Evolutionary conservation across 64 coral and sea anemone genomes (phyloP), one percentile per base, ranked within the genome.

Genomic region (Montipora capricornis): DNA sequence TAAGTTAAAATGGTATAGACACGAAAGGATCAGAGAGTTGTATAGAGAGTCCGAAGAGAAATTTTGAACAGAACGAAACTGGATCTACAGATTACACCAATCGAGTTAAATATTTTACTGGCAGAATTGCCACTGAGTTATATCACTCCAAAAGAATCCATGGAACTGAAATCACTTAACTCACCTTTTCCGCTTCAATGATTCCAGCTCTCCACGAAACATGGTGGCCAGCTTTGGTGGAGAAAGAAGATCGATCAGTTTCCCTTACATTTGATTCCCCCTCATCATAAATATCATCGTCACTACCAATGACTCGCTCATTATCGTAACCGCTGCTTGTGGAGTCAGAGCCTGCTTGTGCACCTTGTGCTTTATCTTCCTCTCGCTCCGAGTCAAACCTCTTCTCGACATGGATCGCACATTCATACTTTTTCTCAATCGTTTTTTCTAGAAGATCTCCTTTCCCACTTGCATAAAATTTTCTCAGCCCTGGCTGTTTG

Each of bases 401-500:
- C 26, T n/a, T 73, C 82, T 86, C 2, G 16, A 86, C 62, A 49
- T 45, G 55, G 14, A 93, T 87, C 13, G 14, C 49, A 24, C 91
- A 93, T 5, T 45, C 69, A 73, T 87, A 73, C 48, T 93, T 73
- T 47, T 79, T 53, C 45, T 93, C 91, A 1, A 93, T 73, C 3
- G 91, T 69, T 14, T 71, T 93, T 9, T 79, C 55, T 1, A 93
- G 73, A 12, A 17, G 75, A 55, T 84, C 57, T 49, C 83, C 91
- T 67, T 77, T 76, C 49, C 80, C 91, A 62, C 74, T 77, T 0
- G 53, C 9, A 78, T 87, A 93, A 6, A 24, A 87, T 37, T 87
- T 93, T 2, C 45, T 17, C 8, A 93, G 57, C 15, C 91, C 91
- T 29, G 91, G 82, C 44, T 93, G 91, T 29, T 84, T 22, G 29